phyloP scores from a whole-genome alignment of 2,888 invertebrate species.

The Troilus luridus region DNA sequence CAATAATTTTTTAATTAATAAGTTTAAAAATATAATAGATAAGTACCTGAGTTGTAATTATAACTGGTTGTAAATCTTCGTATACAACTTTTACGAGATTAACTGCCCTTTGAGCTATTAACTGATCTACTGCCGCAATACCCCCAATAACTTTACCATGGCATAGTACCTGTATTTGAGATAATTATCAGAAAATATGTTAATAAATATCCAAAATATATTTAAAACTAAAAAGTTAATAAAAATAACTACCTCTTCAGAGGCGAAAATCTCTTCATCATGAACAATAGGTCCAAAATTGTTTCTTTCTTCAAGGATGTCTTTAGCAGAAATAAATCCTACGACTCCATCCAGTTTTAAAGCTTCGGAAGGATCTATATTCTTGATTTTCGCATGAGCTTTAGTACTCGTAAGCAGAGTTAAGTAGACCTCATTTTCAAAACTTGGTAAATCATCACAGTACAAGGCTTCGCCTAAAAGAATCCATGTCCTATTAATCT shows the following conservation, averaged over 20 bases:
- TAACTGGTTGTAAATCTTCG: conserved; percentile 83
- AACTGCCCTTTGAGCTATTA: conserved; percentile 86
- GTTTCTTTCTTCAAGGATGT: conserved; percentile 80
- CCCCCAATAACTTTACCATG: conserved; percentile 88
- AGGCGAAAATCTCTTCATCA: conserved; percentile 88
- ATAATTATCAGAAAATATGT: background rate
- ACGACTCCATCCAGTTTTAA: conserved; percentile 83
- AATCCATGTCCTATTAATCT: background rate
- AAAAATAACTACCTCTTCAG: conserved; percentile 75
- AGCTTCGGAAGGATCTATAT: conserved; percentile 82
- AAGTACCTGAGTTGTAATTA: conserved; percentile 84
- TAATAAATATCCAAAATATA: background rate
- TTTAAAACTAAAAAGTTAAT: background rate
- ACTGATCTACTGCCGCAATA: conserved; percentile 83
- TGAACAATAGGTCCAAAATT: conserved; percentile 80
- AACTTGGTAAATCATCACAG: conserved; percentile 87
- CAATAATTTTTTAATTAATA: no score
- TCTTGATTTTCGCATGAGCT: conserved; percentile 85
- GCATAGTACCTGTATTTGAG: conserved; percentile 73
- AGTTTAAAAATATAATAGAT: background rate
- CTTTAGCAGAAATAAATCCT: conserved; percentile 83
- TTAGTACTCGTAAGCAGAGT: conserved; percentile 84
- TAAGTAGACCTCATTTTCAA: conserved; percentile 84
- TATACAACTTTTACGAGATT: conserved; percentile 85
- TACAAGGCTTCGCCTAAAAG: conserved; percentile 87